Base-by-base conservation (phyloP, 2,797 vertebrate genomes). In the Telmatherina bonti region DNA sequence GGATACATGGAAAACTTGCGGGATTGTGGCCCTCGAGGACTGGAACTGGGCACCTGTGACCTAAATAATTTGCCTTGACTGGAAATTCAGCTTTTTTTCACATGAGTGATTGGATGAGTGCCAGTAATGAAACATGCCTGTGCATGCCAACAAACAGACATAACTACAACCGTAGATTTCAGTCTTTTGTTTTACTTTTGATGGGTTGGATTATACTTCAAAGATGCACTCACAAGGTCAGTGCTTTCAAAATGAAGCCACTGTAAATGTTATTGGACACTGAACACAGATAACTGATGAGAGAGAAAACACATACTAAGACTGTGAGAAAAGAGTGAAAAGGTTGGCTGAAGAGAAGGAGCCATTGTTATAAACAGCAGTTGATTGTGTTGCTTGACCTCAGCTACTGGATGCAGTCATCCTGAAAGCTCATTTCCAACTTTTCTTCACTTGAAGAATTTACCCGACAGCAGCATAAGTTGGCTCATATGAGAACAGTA, bases 281-380 rank as follows among this genome's bases (percentile, higher is more conserved):
- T 74, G 64, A 78, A 24, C 73, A 56, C 0, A 55, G 59, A 67
- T 1, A 70, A 57, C 16, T 27, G 41, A 52, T 18, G 31, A 35
- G 56, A 45, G 22, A 7, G 2, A 7, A 33, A 49, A 36, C 56
- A 27, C 20, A 1, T 47, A 41, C 57, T 20, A 53, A 27, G 45
- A 58, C 22, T 43, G 43, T 16, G 49, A 78, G 69, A 67, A 77
- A 68, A 51, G 62, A 69, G 60, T 38, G 70, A 79, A 24, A 68
- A 62, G 38, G 43, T 51, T 64, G 64, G 6, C 30, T 58, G 29
- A 66, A 61, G 43, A 85, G 61, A 90, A 84, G 62, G 73, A 78
- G 59, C 51, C 72, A 52, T 73, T 85, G 81, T 89, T 61, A 49
- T 51, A 56, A 79, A 81, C 76, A 84, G 70, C 27, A 79, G 41